phyloP scores from a whole-genome alignment of 2,113 vertebrate genomes.

The Brienomyrus longianalis region DNA sequence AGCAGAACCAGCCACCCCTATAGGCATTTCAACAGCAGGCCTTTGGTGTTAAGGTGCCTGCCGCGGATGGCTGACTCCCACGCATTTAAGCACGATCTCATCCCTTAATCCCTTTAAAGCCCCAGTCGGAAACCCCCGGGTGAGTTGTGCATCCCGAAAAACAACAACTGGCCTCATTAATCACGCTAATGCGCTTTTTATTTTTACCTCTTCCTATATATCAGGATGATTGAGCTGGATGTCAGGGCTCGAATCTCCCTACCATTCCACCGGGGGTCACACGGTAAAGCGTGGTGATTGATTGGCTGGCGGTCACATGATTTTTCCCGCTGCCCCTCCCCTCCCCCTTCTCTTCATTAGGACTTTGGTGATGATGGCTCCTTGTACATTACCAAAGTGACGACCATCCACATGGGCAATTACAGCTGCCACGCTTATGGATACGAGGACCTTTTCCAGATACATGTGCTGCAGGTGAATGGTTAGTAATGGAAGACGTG shows the following conservation, averaged over 20 bases:
- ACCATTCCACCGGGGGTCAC: conserved; percentile 38
- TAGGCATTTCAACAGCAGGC: neutral
- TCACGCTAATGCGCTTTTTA: conserved; percentile 67
- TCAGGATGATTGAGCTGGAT: conserved; percentile 50
- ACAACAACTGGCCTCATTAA: conserved; percentile 57
- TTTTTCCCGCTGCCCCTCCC: conserved; percentile 18
- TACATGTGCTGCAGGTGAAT: conserved; percentile 98
- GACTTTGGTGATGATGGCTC: conserved; percentile 93
- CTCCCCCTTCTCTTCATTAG: conserved; percentile 54
- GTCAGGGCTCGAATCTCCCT: conserved; percentile 49
- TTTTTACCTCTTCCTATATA: conserved; percentile 70
- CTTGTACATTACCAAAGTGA: conserved; percentile 96
- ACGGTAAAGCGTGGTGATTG: conserved; percentile 59
- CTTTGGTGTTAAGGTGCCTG: neutral
- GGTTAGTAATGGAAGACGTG: conserved; percentile 81
- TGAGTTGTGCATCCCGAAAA: conserved; percentile 49
- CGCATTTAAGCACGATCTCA: conserved; percentile 52
- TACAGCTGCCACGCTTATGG: conserved; percentile 92
- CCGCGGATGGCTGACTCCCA: conserved; percentile 22
- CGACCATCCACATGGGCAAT: conserved; percentile 93
- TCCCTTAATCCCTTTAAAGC: conserved; percentile 59
- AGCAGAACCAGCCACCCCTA: neutral
- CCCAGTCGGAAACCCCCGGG: conserved; percentile 46
- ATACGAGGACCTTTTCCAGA: conserved; percentile 87
- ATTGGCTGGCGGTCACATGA: conserved; percentile 41